Evolutionary conservation across 1,140 invertebrate genomes (phyloP), one percentile per base, ranked within the genome.

Genomic region (Aphelenchoides avenae): DNA sequence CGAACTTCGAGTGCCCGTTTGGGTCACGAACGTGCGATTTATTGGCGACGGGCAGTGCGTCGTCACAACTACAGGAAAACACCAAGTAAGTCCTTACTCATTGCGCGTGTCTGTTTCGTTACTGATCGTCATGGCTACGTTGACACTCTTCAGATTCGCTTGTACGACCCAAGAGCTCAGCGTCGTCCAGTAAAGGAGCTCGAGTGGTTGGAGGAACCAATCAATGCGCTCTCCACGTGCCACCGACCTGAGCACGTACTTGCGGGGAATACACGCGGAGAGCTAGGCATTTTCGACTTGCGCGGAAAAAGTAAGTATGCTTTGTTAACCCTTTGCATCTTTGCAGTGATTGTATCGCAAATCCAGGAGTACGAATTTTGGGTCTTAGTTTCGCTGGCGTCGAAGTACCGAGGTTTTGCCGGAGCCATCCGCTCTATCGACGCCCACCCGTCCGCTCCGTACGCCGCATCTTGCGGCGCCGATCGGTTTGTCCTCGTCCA

Each of bases 401-500:
- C n/a, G n/a, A 82, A 82, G 1, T 88, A 83, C 64, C 87, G 85
- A 79, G 85, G 85, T 22, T 84, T 84, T 69, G 80, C 80, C 27
- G 87, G 87, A 34, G 81, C 83, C 64, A 81, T 89, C 33, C 83
- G 85, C 46, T 79, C 81, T 55, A 81, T 88, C 22, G 79, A 82
- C 22, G 83, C 85, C 39, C 83, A 84, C 54, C 77, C 75, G 24
- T 79, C 75, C 0, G 78, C 82, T 18, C 83, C 85, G 5, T 80
- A 84, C 31, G 74, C 90, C 5, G 82, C 86, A 15, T 86, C 86
- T 37, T 83, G 85, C 64, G 84, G 87, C 29, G 77, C 91, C 1
- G 89, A 93, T 75, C 79, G 89, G 40, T 85, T 86, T 78, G 68
- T 92, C 0, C 78, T 87, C 33, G 79, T 91, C 1, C 88, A 91